Conservation (phyloP, 2,113 vertebrate genomes). For the Brachypteracias leptosomus region DNA sequence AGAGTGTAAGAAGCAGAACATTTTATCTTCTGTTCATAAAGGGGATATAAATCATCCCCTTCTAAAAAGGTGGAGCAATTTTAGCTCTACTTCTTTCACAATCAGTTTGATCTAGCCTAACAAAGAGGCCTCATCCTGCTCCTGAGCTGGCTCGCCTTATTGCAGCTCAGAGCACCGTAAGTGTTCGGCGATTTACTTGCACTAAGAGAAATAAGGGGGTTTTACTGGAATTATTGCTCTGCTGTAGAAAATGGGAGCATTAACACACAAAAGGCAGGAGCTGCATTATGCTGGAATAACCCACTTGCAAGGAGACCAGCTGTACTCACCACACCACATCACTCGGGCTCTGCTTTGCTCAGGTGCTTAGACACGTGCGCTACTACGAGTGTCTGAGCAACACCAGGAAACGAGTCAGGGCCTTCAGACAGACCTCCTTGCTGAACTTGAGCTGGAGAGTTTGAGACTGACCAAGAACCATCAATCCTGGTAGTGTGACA, state of each 20-base stretch:
- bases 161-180: neutral
- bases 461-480: neutral
- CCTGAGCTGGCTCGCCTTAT: neutral
- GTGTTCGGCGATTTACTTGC: neutral
- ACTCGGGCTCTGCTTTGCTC: neutral
- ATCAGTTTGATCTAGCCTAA: constrained; percentile 10
- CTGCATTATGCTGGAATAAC: neutral
- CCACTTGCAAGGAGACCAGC: neutral
- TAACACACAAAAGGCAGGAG: neutral
- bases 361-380: fast-evolving
- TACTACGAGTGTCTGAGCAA: neutral
- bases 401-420: too few relatives aligned
- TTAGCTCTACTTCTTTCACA: neutral
- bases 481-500: neutral
- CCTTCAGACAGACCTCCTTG: neutral
- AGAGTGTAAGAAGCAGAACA: constrained; percentile 38
- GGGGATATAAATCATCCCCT: constrained; percentile 53
- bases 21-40: constrained; percentile 53
- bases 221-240: neutral
- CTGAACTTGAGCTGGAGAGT: neutral
- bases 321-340: neutral
- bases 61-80: constrained; percentile 49
- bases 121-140: neutral
- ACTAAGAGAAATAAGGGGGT: neutral
- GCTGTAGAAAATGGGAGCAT: neutral